These are phyloP conservation scores for Chrysoperla carnea DNA, from an alignment of 1,140 invertebrate species.

Conservation along the genomic window DNA sequence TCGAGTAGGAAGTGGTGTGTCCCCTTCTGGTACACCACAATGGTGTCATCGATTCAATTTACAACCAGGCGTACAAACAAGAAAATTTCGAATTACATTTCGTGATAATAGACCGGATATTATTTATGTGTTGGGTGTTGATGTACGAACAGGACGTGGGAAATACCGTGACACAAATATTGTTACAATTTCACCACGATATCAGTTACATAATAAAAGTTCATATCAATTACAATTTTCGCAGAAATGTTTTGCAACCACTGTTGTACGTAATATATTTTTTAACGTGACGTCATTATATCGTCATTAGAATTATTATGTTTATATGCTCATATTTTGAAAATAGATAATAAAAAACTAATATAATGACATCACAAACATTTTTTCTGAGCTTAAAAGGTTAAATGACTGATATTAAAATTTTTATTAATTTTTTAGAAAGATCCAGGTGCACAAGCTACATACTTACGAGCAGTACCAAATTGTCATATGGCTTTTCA, in stretches of 20 bases:
- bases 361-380: no score
- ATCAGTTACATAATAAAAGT: conserved; percentile 84
- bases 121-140: conserved; percentile 69
- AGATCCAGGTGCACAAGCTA: conserved; percentile 43
- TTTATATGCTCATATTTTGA: no score
- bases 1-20: conserved; percentile 53
- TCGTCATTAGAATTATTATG: no score
- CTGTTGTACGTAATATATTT: conserved; percentile 21
- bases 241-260: conserved; percentile 31
- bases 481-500: conserved; percentile 87
- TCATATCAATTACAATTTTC: conserved; percentile 66
- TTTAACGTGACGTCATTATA: no score
- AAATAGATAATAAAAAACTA: no score
- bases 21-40: conserved; percentile 40
- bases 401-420: no score
- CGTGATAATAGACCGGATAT: conserved; percentile 43
- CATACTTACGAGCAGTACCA: conserved; percentile 60
- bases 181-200: conserved; percentile 82
- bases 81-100: conserved; percentile 41
- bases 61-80: conserved; percentile 54
- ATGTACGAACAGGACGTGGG: conserved; percentile 72
- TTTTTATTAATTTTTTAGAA: conserved; percentile 26
- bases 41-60: conserved; percentile 26
- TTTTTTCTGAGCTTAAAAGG: no score
- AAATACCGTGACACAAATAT: conserved; percentile 79